Conservation (phyloP, 2,888 invertebrate genomes). For the Torymus texanus region DNA sequence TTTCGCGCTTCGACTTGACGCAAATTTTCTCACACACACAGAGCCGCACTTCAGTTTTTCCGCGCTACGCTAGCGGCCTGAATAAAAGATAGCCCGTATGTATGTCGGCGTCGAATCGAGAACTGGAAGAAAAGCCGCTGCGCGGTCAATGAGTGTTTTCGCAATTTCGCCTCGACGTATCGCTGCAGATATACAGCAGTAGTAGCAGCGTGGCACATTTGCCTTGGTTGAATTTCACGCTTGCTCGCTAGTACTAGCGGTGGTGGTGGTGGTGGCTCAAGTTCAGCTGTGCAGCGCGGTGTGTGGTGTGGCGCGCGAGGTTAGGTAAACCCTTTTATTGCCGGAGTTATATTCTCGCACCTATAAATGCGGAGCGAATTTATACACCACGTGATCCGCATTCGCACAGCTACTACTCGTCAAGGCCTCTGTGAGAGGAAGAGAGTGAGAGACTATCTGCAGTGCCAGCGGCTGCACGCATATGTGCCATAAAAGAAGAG, state of each 20-base stretch:
- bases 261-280: neutral
- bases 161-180: too few relatives aligned
- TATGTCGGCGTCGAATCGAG: too few relatives aligned
- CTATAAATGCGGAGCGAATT: slow-evolving; percentile 21
- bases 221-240: neutral
- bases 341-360: neutral
- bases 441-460: neutral
- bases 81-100: too few relatives aligned
- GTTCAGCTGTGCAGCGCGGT: neutral
- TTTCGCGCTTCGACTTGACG: too few relatives aligned
- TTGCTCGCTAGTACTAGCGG: neutral
- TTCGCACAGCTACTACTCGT: neutral
- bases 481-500: slow-evolving; percentile 22
- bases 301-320: neutral
- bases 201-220: too few relatives aligned
- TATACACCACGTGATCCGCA: slow-evolving; percentile 14
- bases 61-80: too few relatives aligned
- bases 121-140: too few relatives aligned
- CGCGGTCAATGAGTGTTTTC: too few relatives aligned
- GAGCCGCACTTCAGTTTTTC: too few relatives aligned
- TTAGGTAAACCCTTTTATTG: neutral
- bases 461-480: neutral
- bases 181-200: too few relatives aligned
- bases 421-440: neutral
- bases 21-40: too few relatives aligned